These are phyloP conservation scores for Frankliniella fusca DNA, from an alignment of 2,888 invertebrate genomes.

Conservation along the genomic window DNA sequence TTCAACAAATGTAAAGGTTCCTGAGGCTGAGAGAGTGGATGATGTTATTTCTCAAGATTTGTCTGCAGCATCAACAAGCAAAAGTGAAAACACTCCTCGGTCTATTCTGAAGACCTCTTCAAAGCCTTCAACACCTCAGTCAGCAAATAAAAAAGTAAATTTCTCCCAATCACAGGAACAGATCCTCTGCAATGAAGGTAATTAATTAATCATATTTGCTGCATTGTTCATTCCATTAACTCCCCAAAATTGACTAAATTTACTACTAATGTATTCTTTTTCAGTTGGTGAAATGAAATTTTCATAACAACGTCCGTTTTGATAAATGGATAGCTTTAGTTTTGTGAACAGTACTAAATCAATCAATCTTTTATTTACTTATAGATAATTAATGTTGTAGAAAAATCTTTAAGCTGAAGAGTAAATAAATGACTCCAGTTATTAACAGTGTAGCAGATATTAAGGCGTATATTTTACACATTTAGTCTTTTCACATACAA, in stretches of 20 bases:
- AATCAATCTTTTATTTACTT: neutral
- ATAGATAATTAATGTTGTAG: neutral
- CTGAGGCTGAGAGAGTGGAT: too few species aligned
- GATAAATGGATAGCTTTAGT: neutral
- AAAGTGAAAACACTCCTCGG: neutral
- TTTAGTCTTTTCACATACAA: conserved; percentile 12
- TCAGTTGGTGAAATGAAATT: neutral
- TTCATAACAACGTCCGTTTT: neutral
- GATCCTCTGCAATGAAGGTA: neutral
- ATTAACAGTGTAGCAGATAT: conserved; percentile 8
- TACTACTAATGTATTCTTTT: neutral
- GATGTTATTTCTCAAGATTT: neutral
- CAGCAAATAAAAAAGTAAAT: neutral
- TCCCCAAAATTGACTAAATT: neutral
- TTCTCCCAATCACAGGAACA: neutral
- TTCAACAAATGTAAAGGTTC: too few species aligned
- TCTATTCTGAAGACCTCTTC: neutral
- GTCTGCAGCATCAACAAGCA: neutral
- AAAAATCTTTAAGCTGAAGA: neutral
- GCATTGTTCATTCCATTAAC: too few species aligned
- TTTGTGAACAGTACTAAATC: neutral
- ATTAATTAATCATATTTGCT: neutral
- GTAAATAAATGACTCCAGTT: too few species aligned
- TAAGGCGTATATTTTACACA: neutral
- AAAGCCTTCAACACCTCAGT: neutral